Conservation (phyloP, 2,113 vertebrate genomes). For the Anser cygnoides region DNA sequence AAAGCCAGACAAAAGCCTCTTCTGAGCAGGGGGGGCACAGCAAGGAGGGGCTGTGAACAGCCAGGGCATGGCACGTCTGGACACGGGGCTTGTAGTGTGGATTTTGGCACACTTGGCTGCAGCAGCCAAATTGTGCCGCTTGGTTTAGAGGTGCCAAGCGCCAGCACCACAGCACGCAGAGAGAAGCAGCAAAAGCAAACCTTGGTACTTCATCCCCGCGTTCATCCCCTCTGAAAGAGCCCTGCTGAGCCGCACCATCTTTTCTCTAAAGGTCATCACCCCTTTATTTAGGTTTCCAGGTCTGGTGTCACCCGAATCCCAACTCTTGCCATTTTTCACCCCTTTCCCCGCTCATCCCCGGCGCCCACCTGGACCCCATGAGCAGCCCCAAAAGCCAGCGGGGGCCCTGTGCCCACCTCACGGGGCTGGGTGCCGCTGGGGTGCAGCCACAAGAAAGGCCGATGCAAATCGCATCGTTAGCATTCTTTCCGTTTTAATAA, state of each 20-base stretch:
- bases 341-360: neutral
- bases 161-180: rapidly evolving
- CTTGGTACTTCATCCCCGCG: rapidly evolving
- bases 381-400: neutral
- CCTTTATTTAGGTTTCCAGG: rapidly evolving
- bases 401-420: neutral
- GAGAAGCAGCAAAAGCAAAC: neutral
- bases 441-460: slow-evolving; percentile 52
- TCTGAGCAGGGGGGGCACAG: neutral
- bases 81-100: rapidly evolving
- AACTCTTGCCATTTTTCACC: neutral
- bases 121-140: rapidly evolving
- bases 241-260: neutral
- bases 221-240: rapidly evolving
- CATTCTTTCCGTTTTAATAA: slow-evolving; percentile 68
- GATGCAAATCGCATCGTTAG: slow-evolving; percentile 53
- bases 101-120: rapidly evolving
- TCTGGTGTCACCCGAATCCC: neutral
- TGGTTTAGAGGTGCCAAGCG: neutral
- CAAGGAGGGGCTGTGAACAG: neutral
- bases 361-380: rapidly evolving
- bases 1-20: neutral
- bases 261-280: neutral
- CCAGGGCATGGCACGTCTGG: neutral
- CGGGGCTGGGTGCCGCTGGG: neutral